Percentiles rank a stretch among this genome's conserved stretches.
Conservation (phyloP, 2,888 invertebrate species). For the Standfussiana lucernea region DNA sequence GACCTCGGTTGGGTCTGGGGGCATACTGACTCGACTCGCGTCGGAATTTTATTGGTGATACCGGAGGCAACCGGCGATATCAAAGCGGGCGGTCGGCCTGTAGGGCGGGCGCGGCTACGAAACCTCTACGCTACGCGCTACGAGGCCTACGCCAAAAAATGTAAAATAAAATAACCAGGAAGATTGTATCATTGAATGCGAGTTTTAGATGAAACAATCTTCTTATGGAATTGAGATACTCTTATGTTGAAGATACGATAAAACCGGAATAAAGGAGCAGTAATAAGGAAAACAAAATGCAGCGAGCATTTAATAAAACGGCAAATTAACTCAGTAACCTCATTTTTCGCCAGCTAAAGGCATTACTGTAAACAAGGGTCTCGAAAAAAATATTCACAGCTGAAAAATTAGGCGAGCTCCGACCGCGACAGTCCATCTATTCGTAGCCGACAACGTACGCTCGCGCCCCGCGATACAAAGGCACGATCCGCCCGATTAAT, state of each 20-base stretch:
- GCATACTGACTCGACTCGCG: conserved; percentile 80
- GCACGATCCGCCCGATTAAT: conserved; percentile 88
- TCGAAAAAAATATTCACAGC: conserved; percentile 80
- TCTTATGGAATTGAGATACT: conserved; percentile 40
- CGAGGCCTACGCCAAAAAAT: conserved; percentile 61
- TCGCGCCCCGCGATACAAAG: conserved; percentile 79
- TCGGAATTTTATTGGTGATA: conserved; percentile 73
- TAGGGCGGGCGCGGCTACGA: conserved; percentile 83
- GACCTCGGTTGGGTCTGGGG: conserved; percentile 78
- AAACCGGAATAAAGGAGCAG: conserved; percentile 16
- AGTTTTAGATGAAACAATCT: conserved; percentile 49
- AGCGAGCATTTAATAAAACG: conserved; percentile 37
- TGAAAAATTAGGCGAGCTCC: conserved; percentile 86
- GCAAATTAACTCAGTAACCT: conserved; percentile 39
- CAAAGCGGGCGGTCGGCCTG: conserved; percentile 71
- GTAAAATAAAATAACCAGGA: conserved; percentile 47
- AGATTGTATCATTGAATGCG: conserved; percentile 49
- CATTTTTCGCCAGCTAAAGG: conserved; percentile 36
- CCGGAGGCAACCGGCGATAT: conserved; percentile 73
- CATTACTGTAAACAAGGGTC: conserved; percentile 38
- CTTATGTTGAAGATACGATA: conserved; percentile 27
- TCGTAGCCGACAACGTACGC: conserved; percentile 73
- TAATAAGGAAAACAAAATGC: conserved; percentile 34
- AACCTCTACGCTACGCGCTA: conserved; percentile 78
- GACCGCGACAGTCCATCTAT: conserved; percentile 87